Base-by-base conservation (phyloP, 2,113 vertebrate genomes). In the Nymphicus hollandicus region DNA sequence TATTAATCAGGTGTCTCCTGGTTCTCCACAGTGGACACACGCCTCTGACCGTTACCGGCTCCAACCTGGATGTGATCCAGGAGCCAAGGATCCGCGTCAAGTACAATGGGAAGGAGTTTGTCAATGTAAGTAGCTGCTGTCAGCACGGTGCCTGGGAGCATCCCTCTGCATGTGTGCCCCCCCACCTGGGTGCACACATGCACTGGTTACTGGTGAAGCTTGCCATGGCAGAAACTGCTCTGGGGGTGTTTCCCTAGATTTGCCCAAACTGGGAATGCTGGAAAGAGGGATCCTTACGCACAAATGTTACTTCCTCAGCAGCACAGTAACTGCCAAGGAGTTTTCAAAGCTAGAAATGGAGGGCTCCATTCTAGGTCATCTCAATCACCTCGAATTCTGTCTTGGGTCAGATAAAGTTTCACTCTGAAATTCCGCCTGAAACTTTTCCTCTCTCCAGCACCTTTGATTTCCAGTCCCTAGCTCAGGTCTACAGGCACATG, bases 11-110 rank as follows among this genome's bases (percentile, higher is more conserved):
- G 17, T 71, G 58, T 92, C 86, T 84, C 97, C 72, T 71, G 23
- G 33, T 95, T 93, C 69, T 76, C 86, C 61, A n/a, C 97, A 99
- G 99, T 3, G 99, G 99, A 4, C 98, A 99, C 98, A 99, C 99
- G 0, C 99, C 99, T 11, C 97, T 99, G 97, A 99, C 98, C 15
- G 88, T 99, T 97, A 99, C 98, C 0, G 99, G 99, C 90, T 99
- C 99, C 97, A 99, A 99, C 87, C 98, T 99, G 97, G 99, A 99
- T 37, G 98, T 99, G 96, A 98, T 99, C 87, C 99, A 99, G 94
- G 99, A 99, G 96, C 99, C 99, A 1, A 97, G 98, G 97, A 98
- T 99, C 93, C 98, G 99, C 5, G 98, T 99, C 96, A 99, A 99
- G 96, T 98, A 99, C 77, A 99, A 98, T 0, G 99, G 99, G 86